phyloP scores from a whole-genome alignment of 2,797 vertebrate genomes.

The Eremophila alpestris region DNA sequence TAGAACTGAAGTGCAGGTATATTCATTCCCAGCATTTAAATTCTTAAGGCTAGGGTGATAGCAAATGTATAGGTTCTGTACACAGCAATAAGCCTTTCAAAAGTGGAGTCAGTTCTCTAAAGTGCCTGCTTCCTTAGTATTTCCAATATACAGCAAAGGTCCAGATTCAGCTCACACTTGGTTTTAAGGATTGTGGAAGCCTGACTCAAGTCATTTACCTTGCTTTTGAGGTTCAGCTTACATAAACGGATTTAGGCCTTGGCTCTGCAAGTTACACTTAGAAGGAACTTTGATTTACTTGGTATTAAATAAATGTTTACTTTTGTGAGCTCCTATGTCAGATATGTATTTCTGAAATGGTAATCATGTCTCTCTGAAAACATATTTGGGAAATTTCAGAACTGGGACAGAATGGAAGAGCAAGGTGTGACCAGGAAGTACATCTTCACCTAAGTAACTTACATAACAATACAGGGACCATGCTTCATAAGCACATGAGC shows the following conservation, averaged over 20 bases:
- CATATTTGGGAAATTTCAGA: not conserved
- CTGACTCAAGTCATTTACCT: not conserved
- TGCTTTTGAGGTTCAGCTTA: not conserved
- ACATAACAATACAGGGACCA: accelerated
- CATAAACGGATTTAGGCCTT: not conserved
- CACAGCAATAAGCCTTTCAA: not conserved
- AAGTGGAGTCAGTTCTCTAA: not conserved
- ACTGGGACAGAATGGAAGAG: not conserved
- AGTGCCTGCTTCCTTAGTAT: not conserved
- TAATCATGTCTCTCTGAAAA: not conserved
- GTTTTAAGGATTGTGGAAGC: not conserved
- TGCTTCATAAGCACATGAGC: not conserved
- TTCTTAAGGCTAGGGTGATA: not conserved
- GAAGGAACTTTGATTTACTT: not conserved
- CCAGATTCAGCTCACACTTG: not conserved
- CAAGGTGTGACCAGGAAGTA: not conserved
- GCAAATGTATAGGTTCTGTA: not conserved
- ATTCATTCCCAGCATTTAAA: not conserved
- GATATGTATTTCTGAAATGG: not conserved
- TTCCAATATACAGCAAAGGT: not conserved
- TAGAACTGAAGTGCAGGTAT: not conserved
- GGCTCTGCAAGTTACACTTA: not conserved
- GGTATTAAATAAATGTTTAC: not conserved
- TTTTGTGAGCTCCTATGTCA: not conserved
- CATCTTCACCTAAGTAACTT: not conserved